A percentile compares a stretch with the other conserved stretches of the same genome.
Evolutionary conservation across 2,888 invertebrate species (phyloP).

Genomic region (Pomacea canaliculata): DNA sequence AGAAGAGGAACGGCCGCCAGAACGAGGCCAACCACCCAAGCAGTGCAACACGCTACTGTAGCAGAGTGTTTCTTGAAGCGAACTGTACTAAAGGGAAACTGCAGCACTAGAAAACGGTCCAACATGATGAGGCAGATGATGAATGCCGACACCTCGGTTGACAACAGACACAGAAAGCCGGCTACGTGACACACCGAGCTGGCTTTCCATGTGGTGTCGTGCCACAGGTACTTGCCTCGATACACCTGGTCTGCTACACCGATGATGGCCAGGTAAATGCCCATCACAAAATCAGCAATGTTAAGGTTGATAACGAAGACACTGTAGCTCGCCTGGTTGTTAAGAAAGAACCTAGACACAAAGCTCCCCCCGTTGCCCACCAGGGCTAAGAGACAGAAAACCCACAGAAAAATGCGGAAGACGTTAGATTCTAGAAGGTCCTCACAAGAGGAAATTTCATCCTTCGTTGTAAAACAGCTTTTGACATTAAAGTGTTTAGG

Average conservation of each 20-base stretch:
- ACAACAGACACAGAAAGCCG: constrained; percentile 57
- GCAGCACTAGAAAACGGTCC: constrained; percentile 76
- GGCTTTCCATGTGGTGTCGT: constrained; percentile 46
- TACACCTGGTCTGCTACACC: constrained; percentile 44
- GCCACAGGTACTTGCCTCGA: constrained; percentile 45
- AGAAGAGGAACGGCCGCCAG: constrained; percentile 58
- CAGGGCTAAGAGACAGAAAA: constrained; percentile 16
- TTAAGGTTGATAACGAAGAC: constrained; percentile 30
- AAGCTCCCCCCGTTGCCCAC: constrained; percentile 21
- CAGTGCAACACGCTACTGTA: constrained; percentile 38
- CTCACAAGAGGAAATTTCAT: constrained; percentile 27
- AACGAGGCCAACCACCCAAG: constrained; percentile 55
- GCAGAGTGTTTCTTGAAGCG: constrained; percentile 47
- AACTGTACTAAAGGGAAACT: constrained; percentile 72
- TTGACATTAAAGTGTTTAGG: neutral
- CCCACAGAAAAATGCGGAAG: constrained; percentile 22
- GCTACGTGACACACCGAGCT: constrained; percentile 43
- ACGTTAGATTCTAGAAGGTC: constrained; percentile 17
- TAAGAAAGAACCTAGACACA: neutral
- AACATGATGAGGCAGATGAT: constrained; percentile 76
- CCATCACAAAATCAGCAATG: constrained; percentile 41
- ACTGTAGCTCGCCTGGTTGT: constrained; percentile 11
- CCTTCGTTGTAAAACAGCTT: constrained; percentile 12
- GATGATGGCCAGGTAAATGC: constrained; percentile 45
- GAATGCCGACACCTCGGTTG: constrained; percentile 76